Evolutionary conservation across 2,797 vertebrate genomes (phyloP).

Genomic region (Lycodopsis pacificus): DNA sequence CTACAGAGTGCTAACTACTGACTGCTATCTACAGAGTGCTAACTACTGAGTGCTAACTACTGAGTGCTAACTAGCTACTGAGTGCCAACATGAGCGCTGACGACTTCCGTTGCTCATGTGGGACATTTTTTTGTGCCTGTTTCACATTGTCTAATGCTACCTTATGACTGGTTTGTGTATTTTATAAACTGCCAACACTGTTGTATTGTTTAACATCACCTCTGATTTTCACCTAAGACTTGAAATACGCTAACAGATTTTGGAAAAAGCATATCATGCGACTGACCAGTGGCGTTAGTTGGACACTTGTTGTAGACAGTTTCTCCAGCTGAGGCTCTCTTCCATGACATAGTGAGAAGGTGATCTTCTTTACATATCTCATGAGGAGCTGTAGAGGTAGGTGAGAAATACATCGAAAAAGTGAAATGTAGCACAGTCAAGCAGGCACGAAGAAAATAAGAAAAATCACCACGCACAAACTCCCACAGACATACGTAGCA

Average conservation of each 20-base stretch:
- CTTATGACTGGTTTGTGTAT: background rate
- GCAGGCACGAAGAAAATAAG: conserved; percentile 21
- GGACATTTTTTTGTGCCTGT: background rate
- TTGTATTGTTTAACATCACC: background rate
- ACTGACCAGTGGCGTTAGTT: conserved; percentile 95
- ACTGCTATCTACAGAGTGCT: background rate
- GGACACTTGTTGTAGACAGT: conserved; percentile 98
- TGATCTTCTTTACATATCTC: conserved; percentile 97
- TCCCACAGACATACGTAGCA: conserved; percentile 35
- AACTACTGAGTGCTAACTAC: background rate
- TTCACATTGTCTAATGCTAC: background rate
- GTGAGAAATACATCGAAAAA: conserved; percentile 43
- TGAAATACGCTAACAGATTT: background rate
- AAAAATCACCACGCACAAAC: conserved; percentile 36
- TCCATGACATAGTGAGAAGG: conserved; percentile 92
- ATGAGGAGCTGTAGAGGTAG: conserved; percentile 85
- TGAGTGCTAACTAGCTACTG: background rate
- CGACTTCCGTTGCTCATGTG: background rate
- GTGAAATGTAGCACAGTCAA: conserved; percentile 27
- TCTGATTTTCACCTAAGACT: background rate
- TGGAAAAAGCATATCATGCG: background rate
- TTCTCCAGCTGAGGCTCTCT: conserved; percentile 95
- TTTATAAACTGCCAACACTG: background rate
- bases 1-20: background rate
- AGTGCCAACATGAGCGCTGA: background rate